phyloP scores from a whole-genome alignment of 2,113 vertebrate species.

The Numida meleagris region DNA sequence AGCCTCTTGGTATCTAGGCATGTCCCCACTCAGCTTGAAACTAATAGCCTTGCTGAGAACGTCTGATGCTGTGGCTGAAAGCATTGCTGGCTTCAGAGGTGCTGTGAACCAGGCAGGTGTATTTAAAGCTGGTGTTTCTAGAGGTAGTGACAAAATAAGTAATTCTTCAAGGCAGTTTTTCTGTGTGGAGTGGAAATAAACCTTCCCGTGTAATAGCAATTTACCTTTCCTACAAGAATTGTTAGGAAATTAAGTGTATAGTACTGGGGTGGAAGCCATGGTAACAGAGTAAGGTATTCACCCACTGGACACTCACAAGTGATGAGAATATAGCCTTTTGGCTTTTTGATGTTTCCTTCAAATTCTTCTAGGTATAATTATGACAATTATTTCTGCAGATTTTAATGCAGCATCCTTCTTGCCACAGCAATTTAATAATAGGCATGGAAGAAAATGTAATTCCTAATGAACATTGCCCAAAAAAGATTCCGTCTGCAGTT shows the following conservation, averaged over 20 bases:
- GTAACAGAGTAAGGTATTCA: background rate
- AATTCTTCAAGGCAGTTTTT: background rate
- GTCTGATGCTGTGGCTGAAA: background rate
- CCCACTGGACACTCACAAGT: background rate
- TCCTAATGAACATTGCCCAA: background rate
- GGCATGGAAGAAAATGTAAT: background rate
- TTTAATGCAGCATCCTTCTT: background rate
- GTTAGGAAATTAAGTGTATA: background rate
- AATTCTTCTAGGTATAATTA: background rate
- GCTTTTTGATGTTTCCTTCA: background rate
- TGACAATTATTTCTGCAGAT: background rate
- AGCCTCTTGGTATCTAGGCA: background rate
- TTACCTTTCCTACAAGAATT: background rate
- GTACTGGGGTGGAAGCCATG: background rate
- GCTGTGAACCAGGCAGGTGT: background rate
- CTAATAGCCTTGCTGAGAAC: background rate
- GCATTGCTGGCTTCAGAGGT: background rate
- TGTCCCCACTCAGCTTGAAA: background rate
- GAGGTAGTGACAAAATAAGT: background rate
- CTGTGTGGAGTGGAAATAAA: background rate
- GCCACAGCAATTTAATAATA: background rate
- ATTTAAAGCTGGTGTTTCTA: background rate
- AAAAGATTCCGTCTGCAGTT: background rate
- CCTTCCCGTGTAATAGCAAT: background rate
- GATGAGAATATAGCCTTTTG: background rate